Percentiles rank a stretch among this genome's conserved stretches.
Evolutionary conservation across 2,797 vertebrate genomes (phyloP).

Genomic region (Thalassophryne amazonica): DNA sequence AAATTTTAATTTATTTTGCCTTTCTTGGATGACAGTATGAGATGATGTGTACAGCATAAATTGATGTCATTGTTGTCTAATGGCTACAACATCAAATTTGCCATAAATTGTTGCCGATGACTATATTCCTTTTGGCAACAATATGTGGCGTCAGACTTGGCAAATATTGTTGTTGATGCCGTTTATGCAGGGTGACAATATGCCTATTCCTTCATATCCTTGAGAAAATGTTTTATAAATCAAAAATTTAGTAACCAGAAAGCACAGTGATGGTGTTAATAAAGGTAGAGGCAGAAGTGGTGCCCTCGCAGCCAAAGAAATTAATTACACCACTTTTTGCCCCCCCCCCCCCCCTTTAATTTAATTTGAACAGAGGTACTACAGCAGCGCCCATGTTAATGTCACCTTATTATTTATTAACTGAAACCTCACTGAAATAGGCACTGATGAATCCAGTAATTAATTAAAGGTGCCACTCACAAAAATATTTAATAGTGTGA

Average conservation of each 20-base stretch:
- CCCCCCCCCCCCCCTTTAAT: slow-evolving; percentile 34
- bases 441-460: slow-evolving; percentile 41
- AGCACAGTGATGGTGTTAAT: slow-evolving; percentile 14
- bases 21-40: no score
- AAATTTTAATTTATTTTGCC: no score
- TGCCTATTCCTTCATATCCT: slow-evolving; percentile 2
- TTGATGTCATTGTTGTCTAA: no score
- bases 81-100: no score
- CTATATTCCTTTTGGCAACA: no score
- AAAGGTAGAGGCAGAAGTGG: slow-evolving; percentile 8
- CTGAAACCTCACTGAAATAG: slow-evolving; percentile 45
- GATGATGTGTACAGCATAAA: no score
- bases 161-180: no score
- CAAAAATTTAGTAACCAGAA: slow-evolving; percentile 7
- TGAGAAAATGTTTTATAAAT: slow-evolving; percentile 27
- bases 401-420: slow-evolving; percentile 53
- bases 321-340: slow-evolving; percentile 47
- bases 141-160: no score
- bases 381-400: slow-evolving; percentile 45
- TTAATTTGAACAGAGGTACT: slow-evolving; percentile 43
- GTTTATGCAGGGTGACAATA: no score
- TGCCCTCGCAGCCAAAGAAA: slow-evolving; percentile 38
- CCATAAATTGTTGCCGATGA: no score
- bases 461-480: slow-evolving; percentile 60
- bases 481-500: slow-evolving; percentile 33